These are phyloP conservation scores for Callyntrura guangdongensis DNA, from an alignment of 2,888 invertebrate species.

Conservation along the genomic window DNA sequence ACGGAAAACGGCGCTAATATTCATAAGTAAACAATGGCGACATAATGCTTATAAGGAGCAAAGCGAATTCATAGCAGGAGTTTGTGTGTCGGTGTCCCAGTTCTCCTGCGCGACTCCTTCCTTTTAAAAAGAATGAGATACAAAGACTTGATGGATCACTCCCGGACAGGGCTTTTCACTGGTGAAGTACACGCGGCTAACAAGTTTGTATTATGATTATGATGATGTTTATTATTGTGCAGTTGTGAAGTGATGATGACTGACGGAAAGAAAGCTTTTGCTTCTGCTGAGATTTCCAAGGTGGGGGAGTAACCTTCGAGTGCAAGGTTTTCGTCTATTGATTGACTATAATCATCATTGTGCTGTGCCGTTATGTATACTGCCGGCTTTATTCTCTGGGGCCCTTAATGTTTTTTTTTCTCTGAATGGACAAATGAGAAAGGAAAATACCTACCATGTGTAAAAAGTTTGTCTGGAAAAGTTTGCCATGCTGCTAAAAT, in stretches of 20 bases:
- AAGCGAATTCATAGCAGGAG: neutral
- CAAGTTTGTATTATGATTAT: constrained; percentile 63
- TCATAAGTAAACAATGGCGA: neutral
- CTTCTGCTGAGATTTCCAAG: constrained; percentile 79
- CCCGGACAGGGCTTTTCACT: constrained; percentile 74
- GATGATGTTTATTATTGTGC: constrained; percentile 17
- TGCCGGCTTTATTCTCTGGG: constrained; percentile 46
- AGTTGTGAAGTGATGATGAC: constrained; percentile 44
- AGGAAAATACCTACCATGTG: constrained; percentile 20
- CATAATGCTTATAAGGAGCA: neutral
- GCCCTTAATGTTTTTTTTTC: constrained; percentile 38
- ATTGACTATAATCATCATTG: constrained; percentile 76
- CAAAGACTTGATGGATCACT: constrained; percentile 73
- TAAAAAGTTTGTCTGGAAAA: neutral
- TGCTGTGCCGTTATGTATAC: constrained; percentile 5
- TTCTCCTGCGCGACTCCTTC: constrained; percentile 52
- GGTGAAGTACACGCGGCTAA: constrained; percentile 64
- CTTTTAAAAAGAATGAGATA: constrained; percentile 63
- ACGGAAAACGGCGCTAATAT: constrained; percentile 3
- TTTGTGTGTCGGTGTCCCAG: constrained; percentile 52
- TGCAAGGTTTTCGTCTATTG: constrained; percentile 81
- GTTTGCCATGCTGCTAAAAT: neutral
- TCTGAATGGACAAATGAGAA: constrained; percentile 42
- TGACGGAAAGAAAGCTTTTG: constrained; percentile 51
- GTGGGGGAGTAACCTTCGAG: constrained; percentile 79